Evolutionary conservation across 2,888 invertebrate genomes (phyloP).

Genomic region (Eudasyphora cyanicolor): DNA sequence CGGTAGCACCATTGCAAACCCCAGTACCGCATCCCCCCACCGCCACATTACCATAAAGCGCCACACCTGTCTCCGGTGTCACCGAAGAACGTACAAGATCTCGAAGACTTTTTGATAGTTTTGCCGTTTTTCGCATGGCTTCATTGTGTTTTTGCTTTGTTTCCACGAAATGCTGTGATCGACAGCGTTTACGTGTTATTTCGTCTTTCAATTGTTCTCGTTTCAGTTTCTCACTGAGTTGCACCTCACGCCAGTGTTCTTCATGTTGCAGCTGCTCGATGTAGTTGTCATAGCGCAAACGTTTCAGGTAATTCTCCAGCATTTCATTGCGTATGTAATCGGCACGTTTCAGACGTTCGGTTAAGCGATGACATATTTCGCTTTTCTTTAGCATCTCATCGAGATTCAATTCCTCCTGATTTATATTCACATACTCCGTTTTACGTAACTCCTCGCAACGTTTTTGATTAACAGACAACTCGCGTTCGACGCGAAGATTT

Average conservation of each 20-base stretch:
- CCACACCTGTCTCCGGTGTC: constrained; percentile 73
- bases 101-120: constrained; percentile 78
- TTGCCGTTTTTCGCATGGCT: constrained; percentile 76
- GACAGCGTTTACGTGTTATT: constrained; percentile 75
- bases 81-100: constrained; percentile 78
- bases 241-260: constrained; percentile 77
- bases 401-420: constrained; percentile 76
- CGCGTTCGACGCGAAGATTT: constrained; percentile 74
- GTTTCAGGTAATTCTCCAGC: constrained; percentile 74
- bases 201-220: constrained; percentile 74
- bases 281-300: constrained; percentile 77
- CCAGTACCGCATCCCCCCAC: constrained; percentile 27
- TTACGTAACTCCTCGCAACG: constrained; percentile 76
- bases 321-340: constrained; percentile 74
- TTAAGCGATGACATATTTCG: constrained; percentile 75
- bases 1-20: background rate
- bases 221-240: constrained; percentile 73
- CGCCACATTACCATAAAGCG: constrained; percentile 33
- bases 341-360: constrained; percentile 76
- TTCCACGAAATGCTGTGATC: constrained; percentile 76
- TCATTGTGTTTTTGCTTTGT: constrained; percentile 73
- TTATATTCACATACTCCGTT: constrained; percentile 74
- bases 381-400: constrained; percentile 76
- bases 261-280: constrained; percentile 77
- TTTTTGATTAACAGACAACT: constrained; percentile 73